A percentile compares a stretch with the other conserved stretches of the same genome.
These are phyloP conservation scores for Leptopterna dolabrata DNA, from an alignment of 2,888 invertebrate species.

Conservation along the genomic window DNA sequence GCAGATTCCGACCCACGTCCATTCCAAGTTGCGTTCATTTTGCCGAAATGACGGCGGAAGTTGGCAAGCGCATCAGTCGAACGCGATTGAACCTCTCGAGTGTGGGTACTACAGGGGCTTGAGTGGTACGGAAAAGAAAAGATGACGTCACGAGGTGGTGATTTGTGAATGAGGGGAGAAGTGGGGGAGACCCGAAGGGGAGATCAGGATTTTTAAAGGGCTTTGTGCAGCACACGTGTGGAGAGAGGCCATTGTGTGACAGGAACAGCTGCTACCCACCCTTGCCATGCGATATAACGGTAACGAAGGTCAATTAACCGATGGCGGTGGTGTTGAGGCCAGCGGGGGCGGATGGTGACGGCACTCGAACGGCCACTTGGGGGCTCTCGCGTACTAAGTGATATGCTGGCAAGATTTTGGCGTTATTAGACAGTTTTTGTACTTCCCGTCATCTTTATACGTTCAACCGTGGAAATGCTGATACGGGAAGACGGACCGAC, in stretches of 20 bases:
- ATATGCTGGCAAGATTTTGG: not conserved
- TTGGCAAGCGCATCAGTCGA: conserved; percentile 15
- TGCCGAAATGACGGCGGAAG: not conserved
- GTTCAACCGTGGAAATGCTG: no score
- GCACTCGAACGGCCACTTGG: not conserved
- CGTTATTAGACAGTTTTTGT: no score
- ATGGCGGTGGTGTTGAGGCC: not conserved
- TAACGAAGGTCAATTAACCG: conserved; percentile 40
- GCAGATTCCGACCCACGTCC: no score
- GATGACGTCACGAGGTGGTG: conserved; percentile 52
- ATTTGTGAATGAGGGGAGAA: conserved; percentile 46
- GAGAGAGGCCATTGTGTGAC: conserved; percentile 39
- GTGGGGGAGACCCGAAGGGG: not conserved
- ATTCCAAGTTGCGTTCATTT: not conserved
- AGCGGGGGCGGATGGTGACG: not conserved
- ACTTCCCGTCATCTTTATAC: no score
- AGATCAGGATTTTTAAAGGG: conserved; percentile 43
- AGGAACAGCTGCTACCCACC: conserved; percentile 46
- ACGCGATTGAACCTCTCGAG: conserved; percentile 9
- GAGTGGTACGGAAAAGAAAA: conserved; percentile 32
- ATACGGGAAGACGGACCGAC: no score
- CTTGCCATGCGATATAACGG: conserved; percentile 33
- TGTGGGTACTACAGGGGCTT: not conserved
- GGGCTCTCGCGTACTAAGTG: not conserved
- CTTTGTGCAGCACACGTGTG: conserved; percentile 14